A percentile compares a stretch with the other conserved stretches of the same genome.
phyloP scores from a whole-genome alignment of 2,113 vertebrate genomes.

The Vicugna pacos region DNA sequence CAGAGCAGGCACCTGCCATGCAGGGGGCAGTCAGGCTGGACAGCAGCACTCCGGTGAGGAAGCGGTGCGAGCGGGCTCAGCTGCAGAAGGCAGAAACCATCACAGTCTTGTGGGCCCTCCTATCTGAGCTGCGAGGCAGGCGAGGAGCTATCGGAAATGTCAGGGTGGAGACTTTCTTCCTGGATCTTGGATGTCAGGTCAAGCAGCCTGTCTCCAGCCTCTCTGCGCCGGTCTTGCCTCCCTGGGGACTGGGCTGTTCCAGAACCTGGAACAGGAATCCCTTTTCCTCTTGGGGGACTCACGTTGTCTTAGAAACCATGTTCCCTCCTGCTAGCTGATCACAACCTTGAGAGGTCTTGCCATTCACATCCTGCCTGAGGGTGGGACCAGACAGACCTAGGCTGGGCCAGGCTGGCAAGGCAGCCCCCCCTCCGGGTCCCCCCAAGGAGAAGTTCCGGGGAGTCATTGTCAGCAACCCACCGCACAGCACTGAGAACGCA shows the following conservation, averaged over 20 bases:
- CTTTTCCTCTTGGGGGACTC: neutral
- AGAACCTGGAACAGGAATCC: no score
- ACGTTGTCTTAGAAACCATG: neutral
- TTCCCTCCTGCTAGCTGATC: neutral
- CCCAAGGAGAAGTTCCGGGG: neutral
- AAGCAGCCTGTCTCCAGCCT: neutral
- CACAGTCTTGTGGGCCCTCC: constrained; percentile 78
- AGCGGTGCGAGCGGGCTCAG: constrained; percentile 78
- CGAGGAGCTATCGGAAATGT: accelerated
- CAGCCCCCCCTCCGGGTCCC: neutral
- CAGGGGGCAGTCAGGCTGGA: neutral
- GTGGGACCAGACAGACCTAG: neutral
- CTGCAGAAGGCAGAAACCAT: constrained; percentile 79
- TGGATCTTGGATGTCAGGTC: neutral
- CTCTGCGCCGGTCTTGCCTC: neutral
- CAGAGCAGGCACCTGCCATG: constrained; percentile 56
- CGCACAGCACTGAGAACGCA: accelerated
- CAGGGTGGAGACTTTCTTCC: neutral
- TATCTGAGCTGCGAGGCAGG: neutral
- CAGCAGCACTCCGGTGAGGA: constrained; percentile 77
- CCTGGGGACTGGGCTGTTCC: neutral
- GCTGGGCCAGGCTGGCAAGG: neutral
- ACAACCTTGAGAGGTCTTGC: neutral
- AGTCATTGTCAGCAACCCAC: neutral
- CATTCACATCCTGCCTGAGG: neutral